Evolutionary conservation across 1,140 invertebrate genomes (phyloP).

Genomic region (Theocolax elegans): DNA sequence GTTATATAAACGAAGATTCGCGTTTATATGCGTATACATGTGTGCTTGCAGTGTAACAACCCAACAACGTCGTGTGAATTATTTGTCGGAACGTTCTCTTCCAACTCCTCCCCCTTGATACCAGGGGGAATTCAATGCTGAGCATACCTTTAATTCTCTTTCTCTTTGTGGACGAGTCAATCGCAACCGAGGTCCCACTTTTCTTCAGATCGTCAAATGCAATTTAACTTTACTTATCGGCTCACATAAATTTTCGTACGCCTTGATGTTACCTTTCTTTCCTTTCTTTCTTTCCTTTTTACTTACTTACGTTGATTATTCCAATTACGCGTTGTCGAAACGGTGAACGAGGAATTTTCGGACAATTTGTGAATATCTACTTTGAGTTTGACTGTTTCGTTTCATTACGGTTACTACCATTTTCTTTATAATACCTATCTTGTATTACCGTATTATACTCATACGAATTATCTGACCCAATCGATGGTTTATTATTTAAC

Average conservation of each 20-base stretch:
- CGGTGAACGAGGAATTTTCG: slow-evolving; percentile 7
- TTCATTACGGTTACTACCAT: too few species aligned
- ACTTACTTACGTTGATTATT: neutral
- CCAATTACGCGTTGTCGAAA: neutral
- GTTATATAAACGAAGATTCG: slow-evolving; percentile 14
- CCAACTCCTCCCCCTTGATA: too few species aligned
- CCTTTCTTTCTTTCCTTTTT: neutral
- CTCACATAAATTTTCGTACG: neutral
- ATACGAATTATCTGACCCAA: too few species aligned
- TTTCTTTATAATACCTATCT: too few species aligned
- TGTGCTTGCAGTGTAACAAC: too few species aligned
- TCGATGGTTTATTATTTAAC: too few species aligned
- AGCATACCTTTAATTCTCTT: slow-evolving; percentile 7
- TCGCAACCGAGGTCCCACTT: slow-evolving; percentile 24
- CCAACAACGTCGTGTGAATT: slow-evolving; percentile 36
- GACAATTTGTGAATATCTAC: neutral
- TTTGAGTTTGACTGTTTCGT: too few species aligned
- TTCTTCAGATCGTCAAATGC: slow-evolving; percentile 23
- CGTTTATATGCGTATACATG: neutral
- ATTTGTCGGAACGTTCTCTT: slow-evolving; percentile 4
- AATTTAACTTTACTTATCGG: slow-evolving; percentile 23
- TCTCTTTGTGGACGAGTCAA: slow-evolving; percentile 27
- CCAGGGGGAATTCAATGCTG: neutral
- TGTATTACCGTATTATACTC: too few species aligned
- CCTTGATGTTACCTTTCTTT: neutral